Conservation (phyloP, 1,140 invertebrate genomes). For the Sogatella furcifera region DNA sequence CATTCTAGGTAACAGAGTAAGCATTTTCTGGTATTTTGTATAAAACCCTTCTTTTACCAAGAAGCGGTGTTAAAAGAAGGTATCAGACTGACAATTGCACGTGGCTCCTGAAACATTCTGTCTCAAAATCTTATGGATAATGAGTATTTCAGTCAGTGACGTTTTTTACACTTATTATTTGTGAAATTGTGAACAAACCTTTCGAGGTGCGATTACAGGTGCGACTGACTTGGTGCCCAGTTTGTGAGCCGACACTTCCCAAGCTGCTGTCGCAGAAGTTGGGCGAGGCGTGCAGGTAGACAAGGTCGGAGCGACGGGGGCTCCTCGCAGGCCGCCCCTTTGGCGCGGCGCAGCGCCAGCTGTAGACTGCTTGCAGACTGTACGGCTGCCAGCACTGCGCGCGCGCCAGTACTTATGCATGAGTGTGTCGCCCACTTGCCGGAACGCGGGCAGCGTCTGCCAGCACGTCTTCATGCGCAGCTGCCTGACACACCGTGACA, state of each 20-base stretch:
- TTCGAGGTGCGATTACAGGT: slow-evolving; percentile 72
- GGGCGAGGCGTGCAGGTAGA: slow-evolving; percentile 82
- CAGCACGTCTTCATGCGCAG: slow-evolving; percentile 93
- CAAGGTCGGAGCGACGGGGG: slow-evolving; percentile 76
- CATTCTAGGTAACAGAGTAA: too few species aligned
- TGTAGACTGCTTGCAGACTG: slow-evolving; percentile 25
- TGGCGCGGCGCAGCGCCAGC: not conserved
- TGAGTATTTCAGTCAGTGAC: too few species aligned
- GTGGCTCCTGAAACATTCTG: too few species aligned
- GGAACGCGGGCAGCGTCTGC: slow-evolving; percentile 78
- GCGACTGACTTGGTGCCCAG: slow-evolving; percentile 75
- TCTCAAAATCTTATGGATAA: too few species aligned
- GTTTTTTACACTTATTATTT: too few species aligned
- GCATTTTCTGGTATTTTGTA: too few species aligned
- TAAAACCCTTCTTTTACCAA: too few species aligned
- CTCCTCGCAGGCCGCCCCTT: not conserved
- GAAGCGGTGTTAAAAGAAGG: too few species aligned
- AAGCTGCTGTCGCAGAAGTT: slow-evolving; percentile 81
- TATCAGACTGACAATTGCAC: too few species aligned
- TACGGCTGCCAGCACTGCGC: slow-evolving; percentile 52
- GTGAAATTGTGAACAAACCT: too few species aligned
- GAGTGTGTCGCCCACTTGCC: slow-evolving; percentile 68
- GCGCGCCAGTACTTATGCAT: slow-evolving; percentile 76
- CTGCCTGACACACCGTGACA: slow-evolving; percentile 94
- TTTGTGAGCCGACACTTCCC: slow-evolving; percentile 56